Base-by-base conservation (phyloP, 2,113 vertebrate species). In the Pelvicachromis taeniatus region DNA sequence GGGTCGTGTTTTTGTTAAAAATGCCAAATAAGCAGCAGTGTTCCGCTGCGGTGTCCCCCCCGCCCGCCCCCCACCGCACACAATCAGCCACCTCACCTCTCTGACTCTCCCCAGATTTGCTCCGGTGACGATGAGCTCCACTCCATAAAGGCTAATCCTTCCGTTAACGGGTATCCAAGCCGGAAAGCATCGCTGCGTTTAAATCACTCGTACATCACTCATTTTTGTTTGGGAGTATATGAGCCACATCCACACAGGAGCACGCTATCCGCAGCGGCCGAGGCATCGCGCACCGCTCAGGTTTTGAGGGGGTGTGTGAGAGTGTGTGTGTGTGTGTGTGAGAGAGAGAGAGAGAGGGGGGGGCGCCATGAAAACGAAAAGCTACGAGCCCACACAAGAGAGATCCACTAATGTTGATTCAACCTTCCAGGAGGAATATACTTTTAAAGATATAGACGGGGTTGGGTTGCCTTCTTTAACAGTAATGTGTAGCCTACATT, bases 81-180 rank as follows among this genome's bases (percentile, higher is more conserved):
- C 68, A 58, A 59, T 61, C 82, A 11, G 5, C 82, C 83, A 48
- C 78, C 91, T 94, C 88, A 96, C 96, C 96, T 95, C 86, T 92
- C 91, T 50, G 88, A 54, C 77, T 95, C 88, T 85, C 87, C 90
- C 96, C 95, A 95, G 92, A 52, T 93, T 56, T 91, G 92, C 89
- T 95, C 91, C 35, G 93, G 88, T 26, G 90, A 23, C 56, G 93
- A 77, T 58, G 94, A 94, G 85, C 89, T 94, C 95, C 95, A 95
- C 91, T 96, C 96, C 96, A 96, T 96, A 78, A 29, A 95, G 87
- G 58, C 89, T 85, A 2, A 4, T 89, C 91, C 88, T 78, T 87
- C 50, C 89, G 77, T 93, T 84, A 91, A 19, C 84, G 87, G 85
- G 86, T 80, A 82, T 89, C 90, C 92, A 92, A 89, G 82, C 85